Evolutionary conservation across 2,797 vertebrate species (phyloP).

Genomic region (Lophotriccus pileatus): DNA sequence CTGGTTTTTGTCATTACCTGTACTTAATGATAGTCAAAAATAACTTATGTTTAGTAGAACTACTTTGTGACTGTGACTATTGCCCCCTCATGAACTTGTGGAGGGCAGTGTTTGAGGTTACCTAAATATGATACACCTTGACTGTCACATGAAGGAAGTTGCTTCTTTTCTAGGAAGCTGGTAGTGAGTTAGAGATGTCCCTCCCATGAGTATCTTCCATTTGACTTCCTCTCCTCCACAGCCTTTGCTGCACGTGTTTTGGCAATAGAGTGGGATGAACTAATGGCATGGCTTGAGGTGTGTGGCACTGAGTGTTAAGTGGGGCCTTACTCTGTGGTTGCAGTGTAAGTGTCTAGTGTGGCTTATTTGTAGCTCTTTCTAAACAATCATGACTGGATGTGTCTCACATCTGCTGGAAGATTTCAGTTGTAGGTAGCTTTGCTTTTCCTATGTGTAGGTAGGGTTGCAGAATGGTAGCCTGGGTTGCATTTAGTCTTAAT

Average conservation of each 20-base stretch:
- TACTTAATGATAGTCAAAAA: background rate
- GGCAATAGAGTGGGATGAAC: background rate
- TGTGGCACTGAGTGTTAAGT: background rate
- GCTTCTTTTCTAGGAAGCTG: background rate
- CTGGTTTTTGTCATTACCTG: background rate
- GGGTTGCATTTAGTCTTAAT: background rate
- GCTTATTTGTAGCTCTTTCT: background rate
- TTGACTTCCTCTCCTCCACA: background rate
- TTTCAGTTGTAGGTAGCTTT: background rate
- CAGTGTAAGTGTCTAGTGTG: background rate
- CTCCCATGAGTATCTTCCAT: background rate
- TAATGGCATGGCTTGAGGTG: background rate
- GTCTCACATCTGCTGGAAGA: background rate
- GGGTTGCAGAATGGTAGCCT: background rate
- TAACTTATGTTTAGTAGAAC: background rate
- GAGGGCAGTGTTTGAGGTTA: background rate
- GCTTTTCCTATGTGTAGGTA: background rate
- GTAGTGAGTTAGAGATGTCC: background rate
- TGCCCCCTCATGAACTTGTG: background rate
- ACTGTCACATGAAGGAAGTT: background rate
- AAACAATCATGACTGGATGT: background rate
- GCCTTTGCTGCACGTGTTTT: background rate
- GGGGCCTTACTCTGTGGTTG: background rate
- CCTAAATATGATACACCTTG: background rate
- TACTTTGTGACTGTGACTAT: background rate